Evolutionary conservation across 2,113 vertebrate species (phyloP).

Genomic region (Nesogale talazaci): DNA sequence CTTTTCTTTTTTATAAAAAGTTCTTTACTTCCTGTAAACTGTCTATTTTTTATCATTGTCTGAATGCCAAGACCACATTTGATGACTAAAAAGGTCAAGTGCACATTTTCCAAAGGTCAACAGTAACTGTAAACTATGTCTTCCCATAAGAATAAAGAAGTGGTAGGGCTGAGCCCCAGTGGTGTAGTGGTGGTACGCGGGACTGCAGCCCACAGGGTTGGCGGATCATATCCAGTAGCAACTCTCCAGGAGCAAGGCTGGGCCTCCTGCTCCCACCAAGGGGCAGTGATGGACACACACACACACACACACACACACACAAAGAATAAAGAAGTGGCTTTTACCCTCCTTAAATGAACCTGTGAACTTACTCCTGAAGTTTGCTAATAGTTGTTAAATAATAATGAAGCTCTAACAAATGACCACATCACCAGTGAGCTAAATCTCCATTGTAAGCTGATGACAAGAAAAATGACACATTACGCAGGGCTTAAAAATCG

Average conservation of each 20-base stretch:
- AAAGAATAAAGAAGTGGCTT: background rate
- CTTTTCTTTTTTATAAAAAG: background rate
- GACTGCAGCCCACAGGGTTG: too few species aligned
- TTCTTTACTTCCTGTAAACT: background rate
- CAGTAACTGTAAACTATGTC: background rate
- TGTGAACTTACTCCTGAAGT: background rate
- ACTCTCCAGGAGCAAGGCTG: too few species aligned
- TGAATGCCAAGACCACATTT: background rate
- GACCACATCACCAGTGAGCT: background rate
- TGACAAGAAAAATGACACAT: background rate
- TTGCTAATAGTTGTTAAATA: background rate
- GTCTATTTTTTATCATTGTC: background rate
- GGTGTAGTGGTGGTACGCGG: too few species aligned
- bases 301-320: too few species aligned
- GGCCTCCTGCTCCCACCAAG: too few species aligned
- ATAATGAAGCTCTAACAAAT: background rate
- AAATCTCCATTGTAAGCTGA: background rate
- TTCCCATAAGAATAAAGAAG: background rate
- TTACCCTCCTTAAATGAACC: background rate
- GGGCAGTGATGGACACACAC: too few species aligned
- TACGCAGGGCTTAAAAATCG: background rate
- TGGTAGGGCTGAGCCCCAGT: too few species aligned
- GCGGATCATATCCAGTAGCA: too few species aligned
- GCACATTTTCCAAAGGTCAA: background rate
- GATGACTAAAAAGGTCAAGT: background rate